These are phyloP conservation scores for Heteronetta atricapilla DNA, from an alignment of 2,113 vertebrate species.

Conservation along the genomic window DNA sequence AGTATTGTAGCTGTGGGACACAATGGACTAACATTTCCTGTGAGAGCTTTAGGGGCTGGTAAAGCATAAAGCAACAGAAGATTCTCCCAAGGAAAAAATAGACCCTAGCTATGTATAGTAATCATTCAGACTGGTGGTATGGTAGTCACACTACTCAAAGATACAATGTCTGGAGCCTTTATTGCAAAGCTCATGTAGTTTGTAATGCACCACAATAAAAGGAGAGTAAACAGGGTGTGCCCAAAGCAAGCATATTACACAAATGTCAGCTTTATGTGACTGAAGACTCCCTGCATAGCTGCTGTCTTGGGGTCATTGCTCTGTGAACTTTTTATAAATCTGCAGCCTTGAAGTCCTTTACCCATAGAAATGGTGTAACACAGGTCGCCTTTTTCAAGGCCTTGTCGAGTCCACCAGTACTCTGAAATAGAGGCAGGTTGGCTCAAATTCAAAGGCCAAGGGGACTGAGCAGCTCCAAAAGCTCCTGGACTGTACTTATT, in stretches of 20 bases:
- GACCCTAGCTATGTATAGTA: slow-evolving; percentile 21
- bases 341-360: not conserved
- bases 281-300: not conserved
- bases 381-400: not conserved
- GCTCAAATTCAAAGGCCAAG: not conserved
- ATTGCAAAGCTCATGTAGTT: not conserved
- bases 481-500: not conserved
- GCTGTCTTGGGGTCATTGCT: not conserved
- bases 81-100: slow-evolving; percentile 62
- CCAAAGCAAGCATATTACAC: not conserved
- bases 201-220: not conserved
- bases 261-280: not conserved
- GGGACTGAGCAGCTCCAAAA: not conserved
- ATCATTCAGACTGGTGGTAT: not conserved
- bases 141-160: not conserved
- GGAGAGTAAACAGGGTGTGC: not conserved
- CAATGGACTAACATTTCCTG: slow-evolving; percentile 75
- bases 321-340: not conserved
- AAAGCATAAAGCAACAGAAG: slow-evolving; percentile 16
- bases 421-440: not conserved
- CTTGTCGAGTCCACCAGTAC: not conserved
- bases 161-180: not conserved
- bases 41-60: not conserved
- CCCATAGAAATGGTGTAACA: not conserved
- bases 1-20: slow-evolving; percentile 72